These are phyloP conservation scores for Prunella himalayana DNA, from an alignment of 2,113 vertebrate genomes.

Conservation along the genomic window DNA sequence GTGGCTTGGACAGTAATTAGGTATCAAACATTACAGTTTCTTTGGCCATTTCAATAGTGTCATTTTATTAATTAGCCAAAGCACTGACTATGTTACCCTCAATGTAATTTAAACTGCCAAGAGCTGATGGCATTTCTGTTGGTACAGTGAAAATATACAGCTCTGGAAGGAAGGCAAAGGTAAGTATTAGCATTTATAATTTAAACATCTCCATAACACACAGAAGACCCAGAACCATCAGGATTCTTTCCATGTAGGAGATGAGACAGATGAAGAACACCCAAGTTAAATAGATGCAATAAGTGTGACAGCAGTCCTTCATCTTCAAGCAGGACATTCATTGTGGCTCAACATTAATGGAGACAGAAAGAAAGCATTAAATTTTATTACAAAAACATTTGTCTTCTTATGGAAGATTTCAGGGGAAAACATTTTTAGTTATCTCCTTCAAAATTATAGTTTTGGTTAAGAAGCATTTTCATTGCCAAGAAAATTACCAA, in stretches of 20 bases:
- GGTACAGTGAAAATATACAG: not conserved
- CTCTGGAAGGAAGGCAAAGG: not conserved
- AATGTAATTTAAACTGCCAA: not conserved
- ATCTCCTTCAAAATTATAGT: not conserved
- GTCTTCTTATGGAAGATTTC: not conserved
- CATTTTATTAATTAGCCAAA: constrained; percentile 37
- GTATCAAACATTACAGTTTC: not conserved
- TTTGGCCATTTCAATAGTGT: not conserved
- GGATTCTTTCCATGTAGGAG: not conserved
- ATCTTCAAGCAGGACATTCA: not conserved
- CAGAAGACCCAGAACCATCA: not conserved
- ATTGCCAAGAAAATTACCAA: not conserved
- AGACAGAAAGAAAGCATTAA: not conserved
- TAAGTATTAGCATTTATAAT: not conserved
- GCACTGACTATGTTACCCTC: not conserved
- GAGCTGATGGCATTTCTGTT: not conserved
- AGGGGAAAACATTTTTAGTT: not conserved
- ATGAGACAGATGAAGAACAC: not conserved
- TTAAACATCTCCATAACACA: not conserved
- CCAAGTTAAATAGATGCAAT: not conserved
- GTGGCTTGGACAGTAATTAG: not conserved
- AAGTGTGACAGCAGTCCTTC: not conserved
- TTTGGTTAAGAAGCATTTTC: not conserved
- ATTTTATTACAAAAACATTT: not conserved
- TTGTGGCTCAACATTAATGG: not conserved